These are phyloP conservation scores for Spheniscus humboldti DNA, from an alignment of 2,797 vertebrate genomes.

Conservation along the genomic window DNA sequence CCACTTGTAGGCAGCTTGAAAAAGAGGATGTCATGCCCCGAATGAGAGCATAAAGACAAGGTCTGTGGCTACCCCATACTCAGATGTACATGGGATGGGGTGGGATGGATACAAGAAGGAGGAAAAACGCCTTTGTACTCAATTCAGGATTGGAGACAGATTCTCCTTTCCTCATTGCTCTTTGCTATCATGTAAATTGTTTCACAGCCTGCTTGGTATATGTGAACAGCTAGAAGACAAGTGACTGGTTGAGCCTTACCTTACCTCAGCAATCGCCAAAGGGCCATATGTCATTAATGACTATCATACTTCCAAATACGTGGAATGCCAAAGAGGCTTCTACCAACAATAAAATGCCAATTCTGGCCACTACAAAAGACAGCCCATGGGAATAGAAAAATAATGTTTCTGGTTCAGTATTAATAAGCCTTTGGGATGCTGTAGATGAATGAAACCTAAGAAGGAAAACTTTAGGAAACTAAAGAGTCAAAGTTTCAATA, in stretches of 20 bases:
- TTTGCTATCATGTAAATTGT: neutral
- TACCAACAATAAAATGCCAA: neutral
- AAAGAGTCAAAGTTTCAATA: neutral
- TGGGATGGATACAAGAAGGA: neutral
- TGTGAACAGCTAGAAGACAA: neutral
- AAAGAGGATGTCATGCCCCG: neutral
- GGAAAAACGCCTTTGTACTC: neutral
- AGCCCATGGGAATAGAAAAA: neutral
- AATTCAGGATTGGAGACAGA: neutral
- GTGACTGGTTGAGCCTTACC: neutral
- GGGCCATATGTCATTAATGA: neutral
- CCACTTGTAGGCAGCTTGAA: neutral
- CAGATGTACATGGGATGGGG: neutral
- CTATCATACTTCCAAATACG: neutral
- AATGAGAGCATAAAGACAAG: neutral
- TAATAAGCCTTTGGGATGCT: neutral
- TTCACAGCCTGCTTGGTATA: neutral
- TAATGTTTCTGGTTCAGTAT: neutral
- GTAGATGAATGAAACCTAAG: neutral
- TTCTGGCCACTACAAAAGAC: neutral
- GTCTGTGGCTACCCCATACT: neutral
- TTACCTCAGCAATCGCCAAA: neutral
- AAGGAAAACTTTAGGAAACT: neutral
- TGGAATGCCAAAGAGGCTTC: neutral
- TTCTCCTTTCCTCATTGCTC: neutral